Base-by-base conservation (phyloP, 2,888 invertebrate genomes). In the Agriopis marginaria region DNA sequence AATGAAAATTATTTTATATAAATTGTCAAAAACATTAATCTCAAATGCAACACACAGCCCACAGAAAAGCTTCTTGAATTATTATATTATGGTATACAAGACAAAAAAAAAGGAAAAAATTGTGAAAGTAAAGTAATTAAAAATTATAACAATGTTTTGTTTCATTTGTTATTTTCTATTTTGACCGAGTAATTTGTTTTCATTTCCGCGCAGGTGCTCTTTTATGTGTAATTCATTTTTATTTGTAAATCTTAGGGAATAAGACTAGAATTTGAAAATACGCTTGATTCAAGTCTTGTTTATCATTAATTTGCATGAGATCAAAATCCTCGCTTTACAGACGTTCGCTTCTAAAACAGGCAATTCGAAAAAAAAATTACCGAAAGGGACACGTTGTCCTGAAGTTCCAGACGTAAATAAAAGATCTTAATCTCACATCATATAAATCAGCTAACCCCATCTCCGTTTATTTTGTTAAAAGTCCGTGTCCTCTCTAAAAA, bases 381-480 rank as follows among this genome's bases (percentile, higher is more conserved):
- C 55, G 75, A 70, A 73, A 61, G 44, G 73, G 23, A 56, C 47
- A 69, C 53, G 66, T 49, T 64, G 49, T 70, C 40, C 32, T 40
- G n/a, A 66, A 56, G 44, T 32, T 47, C 56, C 58, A 55, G 59
- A 70, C 53, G 14, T 50, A 68, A 68, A 68, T 62, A 62, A 53
- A 62, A 53, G 62, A 53, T 53, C 49, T 49, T 49, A 51, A 45
- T 58, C 67, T 65, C 72, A 74, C 77, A 75, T 86, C 82, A 82
- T 85, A 87, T 88, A 90, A 89, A 89, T 90, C 88, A 72, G 76
- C 83, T 86, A 86, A 86, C 86, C 82, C 85, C 83, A 88, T 86
- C 86, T 86, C 77, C 79, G 89, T 91, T 89, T 91, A 91, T 92
- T 93, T 92, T 91, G 90, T 92, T 91, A 92, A 91, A 93, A 89